These are phyloP conservation scores for Microctonus brassicae DNA, from an alignment of 2,888 invertebrate species.

Conservation along the genomic window DNA sequence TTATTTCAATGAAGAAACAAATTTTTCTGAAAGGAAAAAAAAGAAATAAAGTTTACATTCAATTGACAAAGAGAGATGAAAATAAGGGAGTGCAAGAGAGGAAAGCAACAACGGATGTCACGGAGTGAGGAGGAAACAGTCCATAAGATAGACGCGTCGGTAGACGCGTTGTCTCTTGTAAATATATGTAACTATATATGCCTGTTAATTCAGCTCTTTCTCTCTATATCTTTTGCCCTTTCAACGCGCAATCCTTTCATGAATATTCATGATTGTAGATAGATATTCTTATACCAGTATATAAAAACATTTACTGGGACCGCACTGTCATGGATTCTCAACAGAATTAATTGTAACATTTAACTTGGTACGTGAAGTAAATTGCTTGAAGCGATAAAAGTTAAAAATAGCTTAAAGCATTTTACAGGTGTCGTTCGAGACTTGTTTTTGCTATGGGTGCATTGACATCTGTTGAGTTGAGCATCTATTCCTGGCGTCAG, in stretches of 20 bases:
- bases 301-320: background rate
- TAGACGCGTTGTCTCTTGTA: slow-evolving; percentile 5
- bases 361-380: slow-evolving; percentile 18
- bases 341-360: slow-evolving; percentile 27
- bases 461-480: slow-evolving; percentile 37
- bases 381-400: slow-evolving; percentile 5
- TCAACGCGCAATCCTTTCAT: background rate
- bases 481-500: slow-evolving; percentile 51
- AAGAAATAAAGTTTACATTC: background rate
- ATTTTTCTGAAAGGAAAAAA: background rate
- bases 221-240: background rate
- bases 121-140: slow-evolving; percentile 59
- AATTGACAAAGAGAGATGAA: background rate
- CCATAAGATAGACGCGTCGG: slow-evolving; percentile 46
- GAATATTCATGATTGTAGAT: slow-evolving; percentile 1
- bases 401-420: slow-evolving; percentile 12
- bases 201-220: background rate
- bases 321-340: background rate
- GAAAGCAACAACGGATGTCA: slow-evolving; percentile 59
- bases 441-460: slow-evolving; percentile 30
- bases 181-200: slow-evolving; percentile 1
- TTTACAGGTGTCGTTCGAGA: slow-evolving; percentile 19
- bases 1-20: no score
- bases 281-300: background rate
- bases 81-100: background rate